A percentile compares a stretch with the other conserved stretches of the same genome.
These are phyloP conservation scores for Micropoecilia bifurca DNA, from an alignment of 2,797 vertebrate species.

Conservation along the genomic window DNA sequence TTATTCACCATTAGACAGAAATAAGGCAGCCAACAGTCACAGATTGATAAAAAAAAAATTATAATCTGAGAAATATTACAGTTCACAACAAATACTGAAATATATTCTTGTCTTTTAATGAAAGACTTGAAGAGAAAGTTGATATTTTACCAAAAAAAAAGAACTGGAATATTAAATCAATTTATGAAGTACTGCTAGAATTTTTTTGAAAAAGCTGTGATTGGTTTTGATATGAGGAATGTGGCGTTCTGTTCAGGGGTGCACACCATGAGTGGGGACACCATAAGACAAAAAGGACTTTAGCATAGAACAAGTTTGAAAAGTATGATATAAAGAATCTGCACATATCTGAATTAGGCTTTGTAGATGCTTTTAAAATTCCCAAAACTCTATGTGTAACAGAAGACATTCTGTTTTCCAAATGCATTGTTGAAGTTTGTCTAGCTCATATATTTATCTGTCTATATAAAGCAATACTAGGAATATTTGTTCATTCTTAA, in stretches of 20 bases:
- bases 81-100: background rate
- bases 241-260: background rate
- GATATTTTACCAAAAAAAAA: background rate
- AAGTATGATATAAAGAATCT: background rate
- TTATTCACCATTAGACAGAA: constrained; percentile 2
- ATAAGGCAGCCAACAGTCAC: background rate
- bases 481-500: background rate
- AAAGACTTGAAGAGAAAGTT: background rate
- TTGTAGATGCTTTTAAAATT: background rate
- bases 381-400: background rate
- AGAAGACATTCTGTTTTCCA: background rate
- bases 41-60: background rate
- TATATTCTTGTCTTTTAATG: background rate
- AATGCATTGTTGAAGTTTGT: background rate
- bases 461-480: background rate
- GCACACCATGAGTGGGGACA: background rate
- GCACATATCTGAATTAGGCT: background rate
- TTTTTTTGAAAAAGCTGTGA: background rate
- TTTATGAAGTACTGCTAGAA: background rate
- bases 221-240: background rate
- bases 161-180: background rate
- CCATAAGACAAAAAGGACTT: background rate
- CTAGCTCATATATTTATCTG: background rate
- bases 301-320: background rate
- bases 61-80: background rate